Conservation (phyloP, 2,113 vertebrate species). For the Carassius carassius region DNA sequence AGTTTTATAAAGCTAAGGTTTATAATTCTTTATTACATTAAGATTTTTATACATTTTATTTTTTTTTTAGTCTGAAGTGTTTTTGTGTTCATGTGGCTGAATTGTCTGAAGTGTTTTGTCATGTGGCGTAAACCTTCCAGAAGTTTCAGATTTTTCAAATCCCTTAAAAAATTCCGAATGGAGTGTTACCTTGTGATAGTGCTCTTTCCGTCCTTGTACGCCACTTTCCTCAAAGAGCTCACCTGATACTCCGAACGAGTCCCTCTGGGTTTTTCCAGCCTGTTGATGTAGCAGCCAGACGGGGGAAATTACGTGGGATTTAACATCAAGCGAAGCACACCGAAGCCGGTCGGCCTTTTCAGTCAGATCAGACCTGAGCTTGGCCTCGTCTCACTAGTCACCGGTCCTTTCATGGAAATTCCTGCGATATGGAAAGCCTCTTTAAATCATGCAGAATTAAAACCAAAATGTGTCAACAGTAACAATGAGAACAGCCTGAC, state of each 20-base stretch:
- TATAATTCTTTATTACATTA: too few species aligned
- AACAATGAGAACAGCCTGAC: background rate
- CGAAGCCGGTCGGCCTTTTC: background rate
- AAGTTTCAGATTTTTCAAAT: background rate
- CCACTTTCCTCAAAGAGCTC: background rate
- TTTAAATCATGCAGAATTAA: background rate
- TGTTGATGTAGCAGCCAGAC: background rate
- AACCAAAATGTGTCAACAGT: background rate
- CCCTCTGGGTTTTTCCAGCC: background rate
- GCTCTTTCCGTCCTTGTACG: background rate
- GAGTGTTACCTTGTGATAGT: background rate
- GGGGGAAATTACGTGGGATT: background rate
- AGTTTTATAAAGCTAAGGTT: too few species aligned
- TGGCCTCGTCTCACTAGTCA: background rate
- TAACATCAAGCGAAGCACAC: background rate
- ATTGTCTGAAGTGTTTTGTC: too few species aligned
- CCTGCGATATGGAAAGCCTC: conserved; percentile 8
- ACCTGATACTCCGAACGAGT: background rate
- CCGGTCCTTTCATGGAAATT: background rate
- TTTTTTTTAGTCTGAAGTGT: too few species aligned
- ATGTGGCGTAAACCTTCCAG: too few species aligned
- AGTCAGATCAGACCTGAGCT: background rate
- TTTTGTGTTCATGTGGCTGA: too few species aligned
- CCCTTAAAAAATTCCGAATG: background rate
- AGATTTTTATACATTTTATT: too few species aligned